Evolutionary conservation across 2,113 vertebrate genomes (phyloP), one percentile per base, ranked within the genome.

Genomic region (Recurvirostra avosetta): DNA sequence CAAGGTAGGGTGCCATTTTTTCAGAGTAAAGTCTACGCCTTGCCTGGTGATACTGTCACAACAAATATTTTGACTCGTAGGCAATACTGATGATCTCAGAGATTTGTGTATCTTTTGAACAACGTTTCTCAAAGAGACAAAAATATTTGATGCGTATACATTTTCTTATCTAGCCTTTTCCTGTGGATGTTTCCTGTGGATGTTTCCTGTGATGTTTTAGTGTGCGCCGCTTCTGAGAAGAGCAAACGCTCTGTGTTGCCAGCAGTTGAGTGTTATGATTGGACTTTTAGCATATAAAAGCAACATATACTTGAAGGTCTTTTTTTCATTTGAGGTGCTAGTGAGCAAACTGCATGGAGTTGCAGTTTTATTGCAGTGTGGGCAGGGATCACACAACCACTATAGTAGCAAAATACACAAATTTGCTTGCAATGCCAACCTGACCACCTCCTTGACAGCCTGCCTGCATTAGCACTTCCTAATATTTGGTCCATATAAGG

Each of bases 351-450:
- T 45, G 29, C 12, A 26, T 22, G 12, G 45, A 65, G 20, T 13
- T 76, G 55, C 25, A 59, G 29, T 27, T 91, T 78, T 59, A 36
- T 34, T 85, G 38, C 11, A 32, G 4, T 15, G 17, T 50, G 38
- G 41, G 40, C 40, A 88, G n/a, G 29, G 25, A 70, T 81, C 68
- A 26, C 32, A 41, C 29, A 67, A n/a, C 21, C 26, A 23, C 13
- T 2, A 7, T 23, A 62, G 34, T 5, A 78, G 47, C 16, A 70
- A 68, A 96, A 72, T 47, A 36, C 12, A 73, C 6, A 47, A 14
- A 79, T 72, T 29, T 78, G 1, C 1, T 3, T 55, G 29, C 0
- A 1, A 40, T n/a, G 9, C 9, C 59, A 49, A 65, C 5, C 50
- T 75, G 40, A 49, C 8, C 3, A 2, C 66, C 36, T 88, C 36